Evolutionary conservation across 2,113 vertebrate species (phyloP).

Genomic region (Lophochroa leadbeateri): DNA sequence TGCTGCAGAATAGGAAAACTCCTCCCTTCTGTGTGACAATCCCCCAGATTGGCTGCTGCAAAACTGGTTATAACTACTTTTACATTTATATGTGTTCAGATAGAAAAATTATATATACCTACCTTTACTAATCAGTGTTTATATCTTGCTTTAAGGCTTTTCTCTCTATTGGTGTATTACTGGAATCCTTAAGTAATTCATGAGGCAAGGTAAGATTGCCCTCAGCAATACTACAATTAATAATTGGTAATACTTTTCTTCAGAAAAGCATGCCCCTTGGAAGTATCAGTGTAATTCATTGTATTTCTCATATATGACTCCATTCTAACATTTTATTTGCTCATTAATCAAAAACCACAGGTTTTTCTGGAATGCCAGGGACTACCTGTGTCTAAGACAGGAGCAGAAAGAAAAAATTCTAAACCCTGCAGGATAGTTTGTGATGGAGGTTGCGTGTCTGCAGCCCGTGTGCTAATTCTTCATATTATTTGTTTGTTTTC

Average conservation of each 20-base stretch:
- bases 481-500: not conserved
- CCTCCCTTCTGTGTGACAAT: not conserved
- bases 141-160: not conserved
- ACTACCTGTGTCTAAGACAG: not conserved
- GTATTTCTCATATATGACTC: not conserved
- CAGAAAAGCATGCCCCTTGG: not conserved
- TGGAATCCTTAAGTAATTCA: constrained; percentile 1
- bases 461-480: not conserved
- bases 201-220: not conserved
- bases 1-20: not conserved
- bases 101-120: not conserved
- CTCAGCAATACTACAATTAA: not conserved
- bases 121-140: not conserved
- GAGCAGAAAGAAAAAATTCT: not conserved
- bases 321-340: not conserved
- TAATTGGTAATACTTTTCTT: not conserved
- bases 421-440: not conserved
- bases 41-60: not conserved
- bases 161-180: not conserved
- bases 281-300: not conserved
- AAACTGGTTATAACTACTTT: not conserved
- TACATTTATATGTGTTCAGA: not conserved
- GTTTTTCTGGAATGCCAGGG: not conserved
- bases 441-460: not conserved
- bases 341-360: not conserved